Conservation (phyloP, 2,888 invertebrate genomes). For the Sesia bembeciformis region DNA sequence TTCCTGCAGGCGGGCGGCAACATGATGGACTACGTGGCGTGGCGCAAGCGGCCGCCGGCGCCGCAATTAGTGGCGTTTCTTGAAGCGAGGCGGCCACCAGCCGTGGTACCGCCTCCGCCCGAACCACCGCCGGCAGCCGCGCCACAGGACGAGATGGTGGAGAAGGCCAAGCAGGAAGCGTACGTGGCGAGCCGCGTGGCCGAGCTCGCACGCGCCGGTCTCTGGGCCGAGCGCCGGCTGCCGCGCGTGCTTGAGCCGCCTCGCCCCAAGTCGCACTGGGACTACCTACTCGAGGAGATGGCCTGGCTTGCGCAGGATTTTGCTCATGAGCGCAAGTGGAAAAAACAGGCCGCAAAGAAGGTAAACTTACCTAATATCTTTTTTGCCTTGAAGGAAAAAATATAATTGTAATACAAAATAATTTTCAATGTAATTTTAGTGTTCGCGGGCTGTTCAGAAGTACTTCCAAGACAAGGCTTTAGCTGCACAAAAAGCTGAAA, state of each 20-base stretch:
- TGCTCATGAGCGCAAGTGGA: conserved; percentile 98
- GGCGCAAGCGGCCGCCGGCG: conserved; percentile 87
- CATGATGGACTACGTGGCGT: conserved; percentile 89
- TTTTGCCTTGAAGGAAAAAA: too few species aligned
- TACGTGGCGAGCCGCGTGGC: conserved; percentile 93
- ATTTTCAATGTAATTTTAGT: conserved; percentile 51
- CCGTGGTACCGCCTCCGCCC: conserved; percentile 30
- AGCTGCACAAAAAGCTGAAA: conserved; percentile 92
- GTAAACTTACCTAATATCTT: conserved; percentile 26
- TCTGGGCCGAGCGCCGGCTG: conserved; percentile 94
- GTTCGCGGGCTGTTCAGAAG: conserved; percentile 92
- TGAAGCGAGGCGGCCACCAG: conserved; percentile 80
- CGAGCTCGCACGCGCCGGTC: conserved; percentile 93
- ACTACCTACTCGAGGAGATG: conserved; percentile 98
- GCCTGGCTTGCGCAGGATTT: conserved; percentile 98
- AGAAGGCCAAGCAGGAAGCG: conserved; percentile 82
- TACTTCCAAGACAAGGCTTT: conserved; percentile 93
- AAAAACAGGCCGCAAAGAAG: conserved; percentile 95
- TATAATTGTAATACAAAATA: neutral
- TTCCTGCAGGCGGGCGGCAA: conserved; percentile 91
- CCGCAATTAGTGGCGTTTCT: conserved; percentile 84
- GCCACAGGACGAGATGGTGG: conserved; percentile 49
- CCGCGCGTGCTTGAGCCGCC: conserved; percentile 94
- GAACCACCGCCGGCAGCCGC: conserved; percentile 73
- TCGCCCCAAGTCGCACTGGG: conserved; percentile 97